A percentile compares a stretch with the other conserved stretches of the same genome.
Conservation (phyloP, 2,888 invertebrate species). For the Cerastis rubricosa region DNA sequence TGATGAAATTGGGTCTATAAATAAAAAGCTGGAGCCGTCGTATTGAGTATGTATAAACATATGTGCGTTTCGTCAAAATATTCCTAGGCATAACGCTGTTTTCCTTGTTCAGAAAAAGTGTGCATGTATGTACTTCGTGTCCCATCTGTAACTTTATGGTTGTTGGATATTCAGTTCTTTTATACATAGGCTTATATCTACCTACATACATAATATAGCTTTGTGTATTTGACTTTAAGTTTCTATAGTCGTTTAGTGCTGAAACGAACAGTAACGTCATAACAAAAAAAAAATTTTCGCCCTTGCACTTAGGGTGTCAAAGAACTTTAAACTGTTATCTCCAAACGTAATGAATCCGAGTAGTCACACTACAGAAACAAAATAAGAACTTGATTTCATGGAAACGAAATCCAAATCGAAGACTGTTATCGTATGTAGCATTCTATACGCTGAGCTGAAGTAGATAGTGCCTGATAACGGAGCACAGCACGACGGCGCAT, state of each 20-base stretch:
- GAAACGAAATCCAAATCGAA: slow-evolving; percentile 62
- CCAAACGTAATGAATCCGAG: slow-evolving; percentile 36
- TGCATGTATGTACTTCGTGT: slow-evolving; percentile 32
- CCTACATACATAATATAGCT: slow-evolving; percentile 3
- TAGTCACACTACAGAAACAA: slow-evolving; percentile 41
- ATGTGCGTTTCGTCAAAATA: slow-evolving; percentile 53
- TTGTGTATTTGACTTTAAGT: neutral
- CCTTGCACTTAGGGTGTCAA: slow-evolving; percentile 12
- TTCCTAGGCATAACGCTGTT: slow-evolving; percentile 45
- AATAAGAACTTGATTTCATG: slow-evolving; percentile 59
- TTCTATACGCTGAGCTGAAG: slow-evolving; percentile 60
- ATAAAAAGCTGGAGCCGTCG: slow-evolving; percentile 66
- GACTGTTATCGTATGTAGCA: slow-evolving; percentile 61
- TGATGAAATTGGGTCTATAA: slow-evolving; percentile 76
- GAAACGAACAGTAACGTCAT: neutral
- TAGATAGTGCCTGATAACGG: slow-evolving; percentile 67
- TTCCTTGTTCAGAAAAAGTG: slow-evolving; percentile 49
- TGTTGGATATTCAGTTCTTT: slow-evolving; percentile 33
- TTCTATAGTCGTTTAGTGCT: neutral
- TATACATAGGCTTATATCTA: neutral
- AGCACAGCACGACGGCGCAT: slow-evolving; percentile 60
- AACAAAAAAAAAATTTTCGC: neutral
- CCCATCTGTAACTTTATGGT: slow-evolving; percentile 45
- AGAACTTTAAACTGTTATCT: slow-evolving; percentile 13
- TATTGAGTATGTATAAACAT: slow-evolving; percentile 65